Conservation (phyloP, 35 echinoderm and acorn worm genomes). For the Ptychodera flava region DNA sequence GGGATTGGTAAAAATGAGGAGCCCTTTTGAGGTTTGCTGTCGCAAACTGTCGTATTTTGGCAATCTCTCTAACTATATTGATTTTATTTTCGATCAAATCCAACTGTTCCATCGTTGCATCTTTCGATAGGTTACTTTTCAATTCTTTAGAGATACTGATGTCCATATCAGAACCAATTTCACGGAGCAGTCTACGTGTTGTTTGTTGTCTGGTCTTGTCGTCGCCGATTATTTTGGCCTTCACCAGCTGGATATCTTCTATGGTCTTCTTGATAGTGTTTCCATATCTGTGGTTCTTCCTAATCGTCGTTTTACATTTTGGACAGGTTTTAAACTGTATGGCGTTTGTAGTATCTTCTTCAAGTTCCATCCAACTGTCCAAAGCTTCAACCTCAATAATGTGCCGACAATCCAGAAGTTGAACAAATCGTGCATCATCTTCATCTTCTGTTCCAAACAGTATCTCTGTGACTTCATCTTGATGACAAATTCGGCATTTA, state of each 20-base stretch:
- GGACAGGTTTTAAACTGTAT: constrained; percentile 62
- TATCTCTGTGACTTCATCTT: constrained; percentile 52
- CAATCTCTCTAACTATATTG: not conserved
- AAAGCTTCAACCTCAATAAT: not conserved
- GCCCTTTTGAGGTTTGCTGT: not conserved
- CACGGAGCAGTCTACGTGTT: constrained; percentile 4
- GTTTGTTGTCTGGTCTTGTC: constrained; percentile 3
- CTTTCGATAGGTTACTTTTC: not conserved
- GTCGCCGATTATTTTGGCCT: constrained; percentile 41
- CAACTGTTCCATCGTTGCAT: not conserved
- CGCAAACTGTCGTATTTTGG: not conserved
- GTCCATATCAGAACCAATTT: not conserved
- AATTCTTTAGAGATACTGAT: not conserved
- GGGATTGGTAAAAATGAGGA: not conserved
- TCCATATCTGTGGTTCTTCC: constrained; percentile 49
- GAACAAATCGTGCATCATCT: constrained; percentile 29
- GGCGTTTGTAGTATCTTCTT: not conserved
- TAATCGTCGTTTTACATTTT: constrained; percentile 51
- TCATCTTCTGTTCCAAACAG: constrained; percentile 66
- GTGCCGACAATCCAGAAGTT: constrained; percentile 1
- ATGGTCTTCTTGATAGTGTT: constrained; percentile 42
- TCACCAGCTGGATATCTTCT: constrained; percentile 49
- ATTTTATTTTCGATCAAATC: not conserved
- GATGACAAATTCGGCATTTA: constrained; percentile 66
- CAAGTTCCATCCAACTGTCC: constrained; percentile 5